Evolutionary conservation across 1,140 invertebrate genomes (phyloP), one percentile per base, ranked within the genome.

Genomic region (Cyclina sinensis): DNA sequence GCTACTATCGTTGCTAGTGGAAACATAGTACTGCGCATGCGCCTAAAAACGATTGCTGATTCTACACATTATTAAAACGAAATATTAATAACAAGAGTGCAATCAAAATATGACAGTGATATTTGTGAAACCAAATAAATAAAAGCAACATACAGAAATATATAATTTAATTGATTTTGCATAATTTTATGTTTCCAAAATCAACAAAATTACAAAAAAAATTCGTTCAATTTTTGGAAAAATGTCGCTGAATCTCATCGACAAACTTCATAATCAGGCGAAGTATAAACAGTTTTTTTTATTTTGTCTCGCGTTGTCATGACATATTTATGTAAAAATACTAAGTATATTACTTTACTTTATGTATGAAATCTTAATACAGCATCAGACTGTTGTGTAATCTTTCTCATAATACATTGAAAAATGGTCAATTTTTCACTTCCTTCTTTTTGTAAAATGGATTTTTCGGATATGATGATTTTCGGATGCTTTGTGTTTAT

Each of bases 231-330:
- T 37, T 4, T 35, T n/a, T 59, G 16, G 79, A 27, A 51, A 89
- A 16, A 93, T 93, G 92, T 89, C 92, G 73, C 86, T 91, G 14
- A 88, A 90, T 62, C 89, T 89, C 37, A 88, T 92, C 7, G 92
- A 93, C 24, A 90, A 83, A 84, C 32, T 93, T 24, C 87, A 89
- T 79, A 32, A 35, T 16, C 91, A 93, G 86, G 92, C 92, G 46
- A 91, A 87, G 92, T 92, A 90, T 68, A 48, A 68, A 62, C 21
- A 35, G 21, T 30, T 46, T 43, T 78, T 62, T 83, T 62, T 9
- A 3, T 7, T 48, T 21, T 27, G 48, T 24, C 7, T 12, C 7
- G 39, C 70, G 0, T n/a, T 74, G 70, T 74, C 70, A 74, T 74
- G 7, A 18, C 0, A 74, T 30, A 11, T 18, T 9, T 5, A 59